These are phyloP conservation scores for Brachirus orientalis DNA, from an alignment of 2,113 vertebrate genomes.

Conservation along the genomic window DNA sequence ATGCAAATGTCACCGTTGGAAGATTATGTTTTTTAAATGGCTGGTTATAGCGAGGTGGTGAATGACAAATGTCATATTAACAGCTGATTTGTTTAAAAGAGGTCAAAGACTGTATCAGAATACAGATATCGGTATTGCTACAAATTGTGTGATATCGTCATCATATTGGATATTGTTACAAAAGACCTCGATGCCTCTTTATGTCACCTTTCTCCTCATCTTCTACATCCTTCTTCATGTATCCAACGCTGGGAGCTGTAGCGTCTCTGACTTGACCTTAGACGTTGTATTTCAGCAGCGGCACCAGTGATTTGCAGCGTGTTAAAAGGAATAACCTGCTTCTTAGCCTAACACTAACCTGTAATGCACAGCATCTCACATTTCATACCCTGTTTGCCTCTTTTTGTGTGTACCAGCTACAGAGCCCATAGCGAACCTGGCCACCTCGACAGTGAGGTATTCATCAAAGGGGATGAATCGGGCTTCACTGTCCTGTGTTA, in stretches of 20 bases:
- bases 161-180: conserved; percentile 7
- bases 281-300: conserved; percentile 41
- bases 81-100: no score
- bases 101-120: no score
- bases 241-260: conserved; percentile 4
- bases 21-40: no score
- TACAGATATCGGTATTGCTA: no score
- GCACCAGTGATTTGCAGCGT: neutral
- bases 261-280: conserved; percentile 11
- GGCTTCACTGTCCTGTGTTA: conserved; percentile 15
- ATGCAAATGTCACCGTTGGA: no score
- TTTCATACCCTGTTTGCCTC: conserved; percentile 52
- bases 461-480: conserved; percentile 46
- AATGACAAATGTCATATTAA: no score
- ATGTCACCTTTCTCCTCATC: neutral
- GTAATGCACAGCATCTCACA: conserved; percentile 46
- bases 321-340: conserved; percentile 22
- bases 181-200: conserved; percentile 5
- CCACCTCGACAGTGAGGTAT: conserved; percentile 38
- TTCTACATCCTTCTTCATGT: conserved; percentile 14
- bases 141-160: neutral
- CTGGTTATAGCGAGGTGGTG: no score
- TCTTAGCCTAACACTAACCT: conserved; percentile 1
- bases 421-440: conserved; percentile 8
- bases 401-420: conserved; percentile 19